These are phyloP conservation scores for Papilio xuthus DNA, from an alignment of 1,140 invertebrate species.

Conservation along the genomic window DNA sequence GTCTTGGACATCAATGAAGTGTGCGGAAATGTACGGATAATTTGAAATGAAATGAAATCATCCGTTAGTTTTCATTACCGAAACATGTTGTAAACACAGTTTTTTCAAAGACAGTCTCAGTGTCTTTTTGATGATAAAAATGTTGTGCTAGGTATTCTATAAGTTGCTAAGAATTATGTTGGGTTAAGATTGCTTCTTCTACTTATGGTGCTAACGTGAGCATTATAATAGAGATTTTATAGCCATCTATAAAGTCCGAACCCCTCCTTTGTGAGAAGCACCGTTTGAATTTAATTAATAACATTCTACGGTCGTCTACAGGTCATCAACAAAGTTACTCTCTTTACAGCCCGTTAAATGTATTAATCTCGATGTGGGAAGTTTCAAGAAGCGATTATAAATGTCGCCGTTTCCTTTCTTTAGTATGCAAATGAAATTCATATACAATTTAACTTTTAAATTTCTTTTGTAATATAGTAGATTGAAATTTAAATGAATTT, in stretches of 20 bases:
- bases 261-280: conserved; percentile 16
- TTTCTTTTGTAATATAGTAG: neutral
- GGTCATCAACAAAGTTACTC: conserved; percentile 30
- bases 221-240: conserved; percentile 19
- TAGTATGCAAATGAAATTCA: conserved; percentile 15
- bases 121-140: no score
- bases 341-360: conserved; percentile 30
- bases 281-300: conserved; percentile 31
- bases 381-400: conserved; percentile 25
- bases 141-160: no score
- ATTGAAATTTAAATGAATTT: no score
- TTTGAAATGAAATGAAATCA: neutral
- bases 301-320: neutral
- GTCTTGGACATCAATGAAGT: neutral
- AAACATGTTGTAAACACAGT: no score
- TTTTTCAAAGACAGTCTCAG: no score
- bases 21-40: neutral
- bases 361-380: conserved; percentile 29
- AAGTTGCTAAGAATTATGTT: neutral
- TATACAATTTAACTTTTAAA: neutral
- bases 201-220: neutral
- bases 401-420: neutral
- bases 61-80: neutral
- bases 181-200: neutral
- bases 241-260: conserved; percentile 1